Percentiles rank a stretch among this genome's conserved stretches.
phyloP scores from a whole-genome alignment of 2,113 vertebrate genomes.

The Labeo rohita region DNA sequence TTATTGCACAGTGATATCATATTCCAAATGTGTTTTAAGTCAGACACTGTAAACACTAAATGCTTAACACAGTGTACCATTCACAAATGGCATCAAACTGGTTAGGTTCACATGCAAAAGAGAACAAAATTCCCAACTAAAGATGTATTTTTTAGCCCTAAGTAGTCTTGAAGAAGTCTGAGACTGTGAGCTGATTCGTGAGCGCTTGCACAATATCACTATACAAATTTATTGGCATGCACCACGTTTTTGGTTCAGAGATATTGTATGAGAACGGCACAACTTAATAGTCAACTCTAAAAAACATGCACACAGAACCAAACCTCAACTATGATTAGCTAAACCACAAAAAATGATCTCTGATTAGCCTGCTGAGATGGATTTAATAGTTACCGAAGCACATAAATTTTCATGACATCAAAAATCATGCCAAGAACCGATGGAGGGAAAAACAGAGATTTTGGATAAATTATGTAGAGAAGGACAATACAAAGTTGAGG shows the following conservation, averaged over 20 bases:
- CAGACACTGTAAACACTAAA: not conserved
- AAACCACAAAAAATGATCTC: not conserved
- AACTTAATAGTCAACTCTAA: not conserved
- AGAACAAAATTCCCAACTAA: not conserved
- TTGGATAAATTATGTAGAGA: not conserved
- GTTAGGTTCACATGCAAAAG: not conserved
- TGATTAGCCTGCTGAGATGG: not conserved
- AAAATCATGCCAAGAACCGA: not conserved
- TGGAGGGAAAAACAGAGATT: not conserved
- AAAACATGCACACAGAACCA: not conserved
- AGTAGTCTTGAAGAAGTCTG: not conserved
- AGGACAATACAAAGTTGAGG: not conserved
- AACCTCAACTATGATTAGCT: not conserved
- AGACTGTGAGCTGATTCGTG: not conserved
- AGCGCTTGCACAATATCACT: not conserved
- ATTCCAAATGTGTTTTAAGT: not conserved
- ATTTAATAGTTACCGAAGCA: not conserved
- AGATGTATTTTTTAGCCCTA: not conserved
- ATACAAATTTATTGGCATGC: not conserved
- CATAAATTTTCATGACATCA: not conserved
- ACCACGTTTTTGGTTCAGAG: not conserved
- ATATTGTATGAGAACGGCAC: constrained; percentile 3
- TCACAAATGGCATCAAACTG: not conserved
- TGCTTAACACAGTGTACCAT: not conserved
- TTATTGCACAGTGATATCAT: not conserved